Evolutionary conservation across 2,113 vertebrate species (phyloP).

Genomic region (Spilogale gracilis): DNA sequence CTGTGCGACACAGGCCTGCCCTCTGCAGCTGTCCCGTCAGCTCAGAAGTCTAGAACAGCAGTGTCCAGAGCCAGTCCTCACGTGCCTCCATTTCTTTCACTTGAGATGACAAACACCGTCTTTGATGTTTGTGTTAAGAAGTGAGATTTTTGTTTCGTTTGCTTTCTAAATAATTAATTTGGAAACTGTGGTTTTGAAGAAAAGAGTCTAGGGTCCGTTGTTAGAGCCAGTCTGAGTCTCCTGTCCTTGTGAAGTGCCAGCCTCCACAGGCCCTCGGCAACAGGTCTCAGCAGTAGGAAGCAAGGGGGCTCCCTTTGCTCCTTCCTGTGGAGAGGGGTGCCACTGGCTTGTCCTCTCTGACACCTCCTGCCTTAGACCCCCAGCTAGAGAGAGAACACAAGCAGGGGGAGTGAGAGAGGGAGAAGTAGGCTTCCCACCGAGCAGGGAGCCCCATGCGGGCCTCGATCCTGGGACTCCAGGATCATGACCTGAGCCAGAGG

Average conservation of each 20-base stretch:
- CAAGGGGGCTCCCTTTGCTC: not conserved
- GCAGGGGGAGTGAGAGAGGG: too few species aligned
- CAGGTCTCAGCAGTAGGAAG: rapidly evolving
- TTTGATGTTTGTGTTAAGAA: constrained; percentile 8
- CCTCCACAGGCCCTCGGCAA: rapidly evolving
- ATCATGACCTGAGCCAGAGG: too few species aligned
- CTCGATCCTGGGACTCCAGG: too few species aligned
- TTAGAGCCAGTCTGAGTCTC: not conserved
- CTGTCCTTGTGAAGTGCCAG: rapidly evolving
- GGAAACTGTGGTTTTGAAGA: not conserved
- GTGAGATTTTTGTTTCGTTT: not conserved
- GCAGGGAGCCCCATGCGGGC: too few species aligned
- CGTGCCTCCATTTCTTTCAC: not conserved
- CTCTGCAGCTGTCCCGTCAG: not conserved
- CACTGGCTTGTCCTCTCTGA: not conserved
- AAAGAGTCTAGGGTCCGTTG: not conserved
- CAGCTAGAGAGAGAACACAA: too few species aligned
- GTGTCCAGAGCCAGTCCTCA: not conserved
- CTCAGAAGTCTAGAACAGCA: not conserved
- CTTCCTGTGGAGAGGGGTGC: not conserved
- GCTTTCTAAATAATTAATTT: constrained; percentile 16
- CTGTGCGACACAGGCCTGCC: not conserved
- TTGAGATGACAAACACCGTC: not conserved
- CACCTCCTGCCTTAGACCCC: not conserved
- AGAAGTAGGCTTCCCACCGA: too few species aligned